phyloP scores from a whole-genome alignment of 2,797 vertebrate genomes.

The Poecile montanus region DNA sequence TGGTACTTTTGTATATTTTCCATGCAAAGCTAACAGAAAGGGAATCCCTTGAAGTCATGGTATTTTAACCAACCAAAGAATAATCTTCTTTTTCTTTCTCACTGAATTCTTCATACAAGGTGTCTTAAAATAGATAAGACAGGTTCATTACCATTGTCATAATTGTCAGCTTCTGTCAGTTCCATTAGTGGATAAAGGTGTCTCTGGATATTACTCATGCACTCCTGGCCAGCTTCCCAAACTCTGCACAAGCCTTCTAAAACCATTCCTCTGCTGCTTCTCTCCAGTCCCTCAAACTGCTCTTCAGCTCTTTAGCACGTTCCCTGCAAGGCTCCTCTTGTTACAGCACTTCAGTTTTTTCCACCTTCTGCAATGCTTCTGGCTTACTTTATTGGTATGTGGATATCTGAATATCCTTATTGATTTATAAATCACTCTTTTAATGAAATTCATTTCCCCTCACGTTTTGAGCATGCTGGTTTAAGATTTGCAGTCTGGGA shows the following conservation, averaged over 20 bases:
- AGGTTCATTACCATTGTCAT: constrained; percentile 9
- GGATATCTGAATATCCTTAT: not conserved
- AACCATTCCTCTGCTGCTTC: not conserved
- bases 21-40: not conserved
- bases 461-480: not conserved
- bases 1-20: constrained; percentile 34
- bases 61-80: constrained; percentile 37
- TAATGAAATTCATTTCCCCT: constrained; percentile 25
- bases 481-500: constrained; percentile 41
- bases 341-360: not conserved
- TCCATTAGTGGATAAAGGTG: constrained; percentile 33
- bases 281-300: not conserved
- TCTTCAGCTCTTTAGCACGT: not conserved
- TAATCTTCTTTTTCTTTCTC: not conserved
- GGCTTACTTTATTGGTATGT: not conserved
- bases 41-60: constrained; percentile 51
- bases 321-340: not conserved
- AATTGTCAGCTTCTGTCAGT: constrained; percentile 39
- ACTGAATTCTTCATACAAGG: constrained; percentile 1
- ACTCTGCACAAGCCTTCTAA: not conserved
- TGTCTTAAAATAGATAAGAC: constrained; percentile 42
- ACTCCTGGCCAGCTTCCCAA: not conserved
- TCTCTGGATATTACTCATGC: not conserved
- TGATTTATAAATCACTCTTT: not conserved
- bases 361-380: not conserved